A percentile compares a stretch with the other conserved stretches of the same genome.
Evolutionary conservation across 2,888 invertebrate species (phyloP).

Genomic region (Cerastis leucographa): DNA sequence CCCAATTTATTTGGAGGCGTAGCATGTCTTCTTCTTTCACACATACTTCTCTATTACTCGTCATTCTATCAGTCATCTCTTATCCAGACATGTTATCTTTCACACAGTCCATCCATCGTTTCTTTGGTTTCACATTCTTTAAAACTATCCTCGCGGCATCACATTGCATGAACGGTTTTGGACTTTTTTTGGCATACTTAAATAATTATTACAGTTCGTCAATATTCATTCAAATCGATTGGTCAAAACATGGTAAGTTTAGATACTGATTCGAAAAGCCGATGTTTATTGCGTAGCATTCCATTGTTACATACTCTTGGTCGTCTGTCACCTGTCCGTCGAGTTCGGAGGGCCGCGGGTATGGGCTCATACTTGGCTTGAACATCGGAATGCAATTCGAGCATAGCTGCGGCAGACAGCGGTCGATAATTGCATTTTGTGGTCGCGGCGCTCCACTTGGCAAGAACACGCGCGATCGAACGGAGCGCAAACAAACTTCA

Average conservation of each 20-base stretch:
- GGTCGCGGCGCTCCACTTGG: constrained; percentile 85
- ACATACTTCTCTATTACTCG: background rate
- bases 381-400: constrained; percentile 85
- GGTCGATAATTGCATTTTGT: constrained; percentile 90
- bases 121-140: background rate
- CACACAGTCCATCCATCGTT: background rate
- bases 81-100: background rate
- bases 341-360: constrained; percentile 58
- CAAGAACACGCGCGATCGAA: constrained; percentile 83
- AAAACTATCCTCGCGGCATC: background rate
- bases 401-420: constrained; percentile 87
- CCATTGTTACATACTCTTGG: constrained; percentile 6
- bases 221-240: background rate
- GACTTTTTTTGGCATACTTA: background rate
- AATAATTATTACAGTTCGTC: background rate
- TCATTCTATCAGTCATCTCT: background rate
- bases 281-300: constrained; percentile 11
- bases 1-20: background rate
- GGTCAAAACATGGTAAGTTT: background rate
- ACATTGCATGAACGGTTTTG: too few species aligned
- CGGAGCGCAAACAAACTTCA: constrained; percentile 87
- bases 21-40: background rate
- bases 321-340: constrained; percentile 62
- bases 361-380: constrained; percentile 76
- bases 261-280: background rate